Base-by-base conservation (phyloP, 2,888 invertebrate genomes). In the Tipula helvola region DNA sequence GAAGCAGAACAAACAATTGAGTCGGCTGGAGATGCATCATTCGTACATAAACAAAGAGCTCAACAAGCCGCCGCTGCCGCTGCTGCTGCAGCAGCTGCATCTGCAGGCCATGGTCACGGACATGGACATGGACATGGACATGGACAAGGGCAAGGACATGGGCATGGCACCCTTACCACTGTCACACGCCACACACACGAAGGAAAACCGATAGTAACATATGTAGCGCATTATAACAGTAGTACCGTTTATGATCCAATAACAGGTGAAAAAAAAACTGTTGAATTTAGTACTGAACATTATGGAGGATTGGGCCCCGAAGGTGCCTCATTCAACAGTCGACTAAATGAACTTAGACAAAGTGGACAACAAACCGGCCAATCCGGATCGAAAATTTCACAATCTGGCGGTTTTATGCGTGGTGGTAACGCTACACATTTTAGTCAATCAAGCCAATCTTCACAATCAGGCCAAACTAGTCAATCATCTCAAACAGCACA, bases 251-350 rank as follows among this genome's bases (percentile, higher is more conserved):
- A 92, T 88, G 90, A 90, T 36, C 92, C 92, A 87, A 91, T 92
- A 87, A 92, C 92, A 83, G 92, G 93, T 7, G 90, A 92, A 41
- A 92, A 92, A 0, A 91, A 92, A 88, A 90, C 89, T 0, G 89
- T 92, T 2, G 93, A 93, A 88, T 91, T 91, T 0, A 93, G 93
- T 88, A 93, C 93, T 0, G 93, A 93, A 87, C 89, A 89, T 83
- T 87, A 87, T 84, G 86, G 88, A 16, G 84, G 41, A 42, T 87
- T 36, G 12, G 4, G 44, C 13, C n/a, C n/a, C n/a, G 47, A 47
- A 36, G 12, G 36, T 5, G 86, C 44, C 1, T 44, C 86, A 44
- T 47, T 47, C 47, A 36, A 44, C n/a, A 36, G 36, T 0, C 44
- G 86, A 28, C 36, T 47, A 13, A 42, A 84, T 39, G 84, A 84